Base-by-base conservation (phyloP, 1,140 invertebrate genomes). In the Hyphantria cunea region DNA sequence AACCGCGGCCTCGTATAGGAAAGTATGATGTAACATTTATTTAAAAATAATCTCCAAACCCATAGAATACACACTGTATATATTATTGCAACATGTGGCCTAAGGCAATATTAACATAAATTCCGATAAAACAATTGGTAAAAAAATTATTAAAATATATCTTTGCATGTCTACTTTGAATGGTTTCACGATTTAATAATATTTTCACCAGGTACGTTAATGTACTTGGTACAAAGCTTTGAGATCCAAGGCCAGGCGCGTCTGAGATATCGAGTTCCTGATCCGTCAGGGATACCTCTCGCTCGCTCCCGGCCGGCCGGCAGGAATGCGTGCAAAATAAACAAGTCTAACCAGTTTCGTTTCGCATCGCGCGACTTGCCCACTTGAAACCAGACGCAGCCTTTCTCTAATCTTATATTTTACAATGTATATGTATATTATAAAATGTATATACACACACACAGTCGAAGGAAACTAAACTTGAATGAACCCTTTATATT, bases 281-380 rank as follows among this genome's bases (percentile, higher is more conserved):
- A 80, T 86, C 78, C 55, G 75, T 69, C 67, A 79, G 72, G 84
- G 85, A 85, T 77, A 78, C 79, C 71, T 72, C 74, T 75, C 73
- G 74, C 80, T 74, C 78, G 72, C 72, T 84, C 78, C 76, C 76
- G 73, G 70, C 70, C 60, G 67, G 68, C 72, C 76, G 75, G 61
- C 79, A 72, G 85, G 87, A 90, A 90, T 90, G 85, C 76, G 84
- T 88, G 87, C 85, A 90, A 90, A 89, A 90, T 90, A 90, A 90
- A 90, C 87, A 80, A 86, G 87, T 73, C 56, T 73, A 78, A 90
- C 87, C 70, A 78, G 87, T 88, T 83, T 68, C 58, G 74, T 75
- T 75, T 82, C 79, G 68, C 82, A 79, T 80, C 78, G 76, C 72
- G 70, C 66, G 72, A 76, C 79, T 84, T 82, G 83, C 74, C 78